A percentile compares a stretch with the other conserved stretches of the same genome.
Conservation (phyloP, 2,797 vertebrate species). For the Lycodopsis pacificus region DNA sequence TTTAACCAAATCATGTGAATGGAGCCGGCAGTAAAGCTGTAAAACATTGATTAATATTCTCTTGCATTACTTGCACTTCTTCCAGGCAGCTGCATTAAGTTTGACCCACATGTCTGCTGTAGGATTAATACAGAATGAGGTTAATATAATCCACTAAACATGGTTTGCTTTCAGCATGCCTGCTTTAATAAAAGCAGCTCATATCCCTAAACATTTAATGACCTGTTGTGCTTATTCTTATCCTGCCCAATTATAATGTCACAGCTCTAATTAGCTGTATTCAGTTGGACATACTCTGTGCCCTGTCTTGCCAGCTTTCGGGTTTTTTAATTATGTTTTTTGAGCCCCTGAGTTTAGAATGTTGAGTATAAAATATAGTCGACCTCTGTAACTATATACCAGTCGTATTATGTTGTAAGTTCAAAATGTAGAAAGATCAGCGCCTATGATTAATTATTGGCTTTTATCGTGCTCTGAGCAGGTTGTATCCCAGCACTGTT, state of each 20-base stretch:
- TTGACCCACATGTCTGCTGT: constrained; percentile 53
- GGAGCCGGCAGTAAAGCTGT: neutral
- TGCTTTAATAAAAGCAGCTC: constrained; percentile 48
- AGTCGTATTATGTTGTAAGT: neutral
- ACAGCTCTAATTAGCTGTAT: constrained; percentile 52
- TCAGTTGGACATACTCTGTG: constrained; percentile 23
- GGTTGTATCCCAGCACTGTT: neutral
- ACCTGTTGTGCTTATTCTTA: constrained; percentile 60
- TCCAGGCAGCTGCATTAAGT: constrained; percentile 45
- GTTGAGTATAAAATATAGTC: constrained; percentile 4
- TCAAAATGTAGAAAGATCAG: neutral
- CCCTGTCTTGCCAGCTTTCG: constrained; percentile 7
- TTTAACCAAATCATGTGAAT: constrained; percentile 1
- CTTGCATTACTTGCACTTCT: constrained; percentile 50
- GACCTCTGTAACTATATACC: neutral
- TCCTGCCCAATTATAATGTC: constrained; percentile 64
- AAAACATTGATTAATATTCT: constrained; percentile 54
- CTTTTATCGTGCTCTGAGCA: neutral
- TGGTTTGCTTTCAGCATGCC: constrained; percentile 35
- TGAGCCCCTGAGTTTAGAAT: neutral
- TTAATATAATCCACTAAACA: constrained; percentile 33
- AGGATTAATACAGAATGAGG: constrained; percentile 45
- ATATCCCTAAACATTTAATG: constrained; percentile 63
- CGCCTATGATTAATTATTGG: neutral
- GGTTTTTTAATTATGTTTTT: constrained; percentile 34